Evolutionary conservation across 2,113 vertebrate species (phyloP).

Genomic region (Pseudolaguvia tuberculata): DNA sequence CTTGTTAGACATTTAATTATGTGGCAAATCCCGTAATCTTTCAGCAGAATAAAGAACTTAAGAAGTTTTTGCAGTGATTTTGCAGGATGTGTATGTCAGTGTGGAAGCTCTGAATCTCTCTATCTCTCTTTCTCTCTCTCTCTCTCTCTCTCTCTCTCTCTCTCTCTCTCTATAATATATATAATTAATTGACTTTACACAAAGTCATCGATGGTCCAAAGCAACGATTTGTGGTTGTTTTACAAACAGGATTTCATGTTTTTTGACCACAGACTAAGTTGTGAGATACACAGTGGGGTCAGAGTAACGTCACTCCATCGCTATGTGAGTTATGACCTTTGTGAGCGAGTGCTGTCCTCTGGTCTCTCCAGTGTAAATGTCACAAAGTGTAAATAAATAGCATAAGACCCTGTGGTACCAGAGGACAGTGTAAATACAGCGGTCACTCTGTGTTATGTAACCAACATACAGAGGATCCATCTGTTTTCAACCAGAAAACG

Average conservation of each 20-base stretch:
- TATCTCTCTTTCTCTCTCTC: too few relatives aligned
- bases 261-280: conserved; percentile 22
- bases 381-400: conserved; percentile 25
- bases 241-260: background rate
- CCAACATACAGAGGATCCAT: background rate
- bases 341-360: conserved; percentile 9
- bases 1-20: background rate
- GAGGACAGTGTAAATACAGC: conserved; percentile 11
- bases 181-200: background rate
- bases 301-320: background rate
- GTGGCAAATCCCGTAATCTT: background rate
- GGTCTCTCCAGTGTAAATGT: conserved; percentile 8
- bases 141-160: too few relatives aligned
- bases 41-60: background rate
- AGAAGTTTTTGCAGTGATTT: too few relatives aligned
- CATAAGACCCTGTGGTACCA: background rate
- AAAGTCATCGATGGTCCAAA: background rate
- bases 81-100: background rate
- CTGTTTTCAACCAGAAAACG: background rate
- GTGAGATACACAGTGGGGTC: background rate
- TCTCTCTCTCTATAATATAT: too few relatives aligned
- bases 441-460: conserved; percentile 12
- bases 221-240: background rate
- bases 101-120: too few relatives aligned
- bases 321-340: background rate